phyloP scores from a whole-genome alignment of 2,113 vertebrate species.

The Sminthopsis crassicaudata region DNA sequence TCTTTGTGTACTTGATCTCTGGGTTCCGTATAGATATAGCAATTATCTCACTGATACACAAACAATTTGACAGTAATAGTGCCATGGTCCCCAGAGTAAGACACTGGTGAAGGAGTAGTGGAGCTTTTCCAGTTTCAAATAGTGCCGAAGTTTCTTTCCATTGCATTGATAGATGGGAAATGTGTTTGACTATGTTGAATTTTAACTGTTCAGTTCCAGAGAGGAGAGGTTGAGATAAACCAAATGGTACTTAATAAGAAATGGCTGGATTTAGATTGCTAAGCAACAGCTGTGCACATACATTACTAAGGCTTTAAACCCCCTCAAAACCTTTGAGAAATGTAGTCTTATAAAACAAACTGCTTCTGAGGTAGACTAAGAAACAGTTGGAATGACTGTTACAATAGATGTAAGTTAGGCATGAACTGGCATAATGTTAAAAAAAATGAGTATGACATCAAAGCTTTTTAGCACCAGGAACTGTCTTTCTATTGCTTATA shows the following conservation, averaged over 20 bases:
- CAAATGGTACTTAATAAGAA: neutral
- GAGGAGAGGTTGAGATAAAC: neutral
- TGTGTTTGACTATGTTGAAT: neutral
- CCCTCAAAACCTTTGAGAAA: conserved; percentile 37
- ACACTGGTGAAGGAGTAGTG: neutral
- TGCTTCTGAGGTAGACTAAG: conserved; percentile 52
- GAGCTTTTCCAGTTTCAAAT: conserved; percentile 54
- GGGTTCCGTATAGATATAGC: neutral
- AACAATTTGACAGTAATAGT: neutral
- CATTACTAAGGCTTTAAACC: conserved; percentile 6
- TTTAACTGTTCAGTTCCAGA: accelerated
- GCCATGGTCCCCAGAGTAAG: neutral
- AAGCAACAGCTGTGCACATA: conserved; percentile 63
- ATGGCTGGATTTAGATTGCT: conserved; percentile 45
- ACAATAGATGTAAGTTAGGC: neutral
- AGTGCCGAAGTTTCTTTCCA: conserved; percentile 67
- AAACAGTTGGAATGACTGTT: neutral
- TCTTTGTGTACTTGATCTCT: neutral
- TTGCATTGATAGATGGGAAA: neutral
- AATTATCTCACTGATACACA: neutral
- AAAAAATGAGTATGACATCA: conserved; percentile 5
- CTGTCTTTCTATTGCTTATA: conserved; percentile 1
- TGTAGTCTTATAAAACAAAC: conserved; percentile 53
- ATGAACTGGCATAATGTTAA: neutral
- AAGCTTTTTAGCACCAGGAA: neutral